phyloP scores from a whole-genome alignment of 2,113 vertebrate genomes.

The Hippocampus comes region DNA sequence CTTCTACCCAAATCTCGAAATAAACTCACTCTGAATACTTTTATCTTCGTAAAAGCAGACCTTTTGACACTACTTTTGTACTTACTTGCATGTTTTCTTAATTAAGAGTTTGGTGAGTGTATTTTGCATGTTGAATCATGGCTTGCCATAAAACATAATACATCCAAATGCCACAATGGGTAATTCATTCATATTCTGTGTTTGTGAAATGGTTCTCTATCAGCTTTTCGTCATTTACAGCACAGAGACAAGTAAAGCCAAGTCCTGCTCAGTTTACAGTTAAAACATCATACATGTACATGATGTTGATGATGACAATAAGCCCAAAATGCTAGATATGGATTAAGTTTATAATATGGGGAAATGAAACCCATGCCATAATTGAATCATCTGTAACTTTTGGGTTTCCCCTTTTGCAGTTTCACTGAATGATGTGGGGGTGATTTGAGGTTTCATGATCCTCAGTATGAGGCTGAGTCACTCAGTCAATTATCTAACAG shows the following conservation, averaged over 20 bases:
- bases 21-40: neutral
- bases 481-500: constrained; percentile 21
- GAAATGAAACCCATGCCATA: constrained; percentile 49
- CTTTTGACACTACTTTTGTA: neutral
- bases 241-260: neutral
- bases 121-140: constrained; percentile 1
- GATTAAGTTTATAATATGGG: constrained; percentile 32
- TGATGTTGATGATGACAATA: neutral
- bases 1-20: neutral
- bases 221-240: constrained; percentile 4
- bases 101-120: neutral
- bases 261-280: neutral
- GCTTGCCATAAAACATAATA: neutral
- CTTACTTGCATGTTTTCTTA: neutral
- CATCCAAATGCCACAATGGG: neutral
- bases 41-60: neutral
- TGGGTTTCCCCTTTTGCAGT: constrained; percentile 1
- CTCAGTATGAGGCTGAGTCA: constrained; percentile 13
- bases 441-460: constrained; percentile 39
- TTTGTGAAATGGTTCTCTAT: neutral
- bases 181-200: constrained; percentile 6
- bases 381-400: constrained; percentile 39
- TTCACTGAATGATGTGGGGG: neutral
- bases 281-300: neutral
- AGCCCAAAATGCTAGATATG: neutral